Percentiles rank a stretch among this genome's conserved stretches.
phyloP scores from a whole-genome alignment of 2,797 vertebrate species.

The Chromis chromis region DNA sequence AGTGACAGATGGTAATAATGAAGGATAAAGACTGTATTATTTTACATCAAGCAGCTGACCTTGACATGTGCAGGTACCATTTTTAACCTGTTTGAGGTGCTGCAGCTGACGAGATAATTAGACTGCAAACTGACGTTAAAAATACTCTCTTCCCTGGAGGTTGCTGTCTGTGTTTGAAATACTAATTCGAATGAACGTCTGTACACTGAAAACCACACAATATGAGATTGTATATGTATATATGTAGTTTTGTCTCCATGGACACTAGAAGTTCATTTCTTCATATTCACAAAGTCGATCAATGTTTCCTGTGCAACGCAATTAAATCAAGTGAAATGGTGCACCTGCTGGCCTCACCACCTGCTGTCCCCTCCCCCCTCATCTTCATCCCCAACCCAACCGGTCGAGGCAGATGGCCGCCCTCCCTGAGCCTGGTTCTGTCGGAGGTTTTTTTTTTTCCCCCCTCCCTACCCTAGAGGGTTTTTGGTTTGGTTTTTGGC shows the following conservation, averaged over 20 bases:
- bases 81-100: neutral
- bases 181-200: neutral
- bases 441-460: too few species aligned
- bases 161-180: neutral
- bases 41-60: slow-evolving; percentile 3
- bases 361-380: too few species aligned
- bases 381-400: too few species aligned
- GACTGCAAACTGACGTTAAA: slow-evolving; percentile 2
- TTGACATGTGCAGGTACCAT: slow-evolving; percentile 4
- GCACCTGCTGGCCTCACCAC: too few species aligned
- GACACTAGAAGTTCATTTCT: neutral
- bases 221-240: neutral
- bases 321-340: slow-evolving; percentile 2
- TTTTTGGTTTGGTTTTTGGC: too few species aligned
- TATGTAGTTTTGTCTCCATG: neutral
- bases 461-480: too few species aligned
- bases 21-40: neutral
- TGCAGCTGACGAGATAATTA: slow-evolving; percentile 7
- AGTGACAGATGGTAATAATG: slow-evolving; percentile 4
- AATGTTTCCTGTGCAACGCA: neutral
- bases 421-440: too few species aligned
- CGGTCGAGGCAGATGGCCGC: too few species aligned
- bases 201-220: neutral
- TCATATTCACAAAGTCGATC: neutral
- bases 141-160: neutral